Conservation (phyloP, 2,888 invertebrate species). For the Fissipunctia ypsillon region DNA sequence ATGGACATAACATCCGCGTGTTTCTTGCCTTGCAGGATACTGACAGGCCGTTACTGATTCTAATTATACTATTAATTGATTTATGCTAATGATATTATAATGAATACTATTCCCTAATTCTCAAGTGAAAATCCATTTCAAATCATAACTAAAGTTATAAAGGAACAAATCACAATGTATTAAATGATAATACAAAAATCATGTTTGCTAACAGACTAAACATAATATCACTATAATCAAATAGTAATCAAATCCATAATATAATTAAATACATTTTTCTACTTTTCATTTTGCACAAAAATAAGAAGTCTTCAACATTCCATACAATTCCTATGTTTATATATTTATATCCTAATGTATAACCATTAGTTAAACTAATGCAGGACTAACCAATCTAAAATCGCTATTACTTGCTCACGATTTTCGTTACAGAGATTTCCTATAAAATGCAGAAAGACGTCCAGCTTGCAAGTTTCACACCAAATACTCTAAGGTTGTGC, state of each 20-base stretch:
- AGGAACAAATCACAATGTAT: constrained; percentile 86
- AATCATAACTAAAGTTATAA: constrained; percentile 76
- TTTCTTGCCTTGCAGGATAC: constrained; percentile 8
- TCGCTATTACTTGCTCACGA: constrained; percentile 75
- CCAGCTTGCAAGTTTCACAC: constrained; percentile 61
- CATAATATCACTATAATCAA: constrained; percentile 86
- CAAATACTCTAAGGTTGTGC: constrained; percentile 62
- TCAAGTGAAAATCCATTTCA: constrained; percentile 80
- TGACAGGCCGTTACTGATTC: constrained; percentile 39
- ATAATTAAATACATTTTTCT: constrained; percentile 79
- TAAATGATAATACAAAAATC: constrained; percentile 78
- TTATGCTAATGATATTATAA: constrained; percentile 67
- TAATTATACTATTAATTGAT: constrained; percentile 64
- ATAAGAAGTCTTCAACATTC: constrained; percentile 82
- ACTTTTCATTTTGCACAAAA: constrained; percentile 81
- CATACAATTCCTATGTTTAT: constrained; percentile 77
- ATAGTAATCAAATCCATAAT: constrained; percentile 81
- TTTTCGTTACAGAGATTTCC: constrained; percentile 69
- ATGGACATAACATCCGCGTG: constrained; percentile 14
- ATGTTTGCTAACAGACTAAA: constrained; percentile 82
- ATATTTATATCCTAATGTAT: constrained; percentile 76
- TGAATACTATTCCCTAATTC: constrained; percentile 68
- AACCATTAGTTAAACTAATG: constrained; percentile 85
- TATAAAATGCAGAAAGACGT: constrained; percentile 77
- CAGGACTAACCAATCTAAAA: constrained; percentile 75